Base-by-base conservation (phyloP, 2,113 vertebrate genomes). In the Laterallus jamaicensis region DNA sequence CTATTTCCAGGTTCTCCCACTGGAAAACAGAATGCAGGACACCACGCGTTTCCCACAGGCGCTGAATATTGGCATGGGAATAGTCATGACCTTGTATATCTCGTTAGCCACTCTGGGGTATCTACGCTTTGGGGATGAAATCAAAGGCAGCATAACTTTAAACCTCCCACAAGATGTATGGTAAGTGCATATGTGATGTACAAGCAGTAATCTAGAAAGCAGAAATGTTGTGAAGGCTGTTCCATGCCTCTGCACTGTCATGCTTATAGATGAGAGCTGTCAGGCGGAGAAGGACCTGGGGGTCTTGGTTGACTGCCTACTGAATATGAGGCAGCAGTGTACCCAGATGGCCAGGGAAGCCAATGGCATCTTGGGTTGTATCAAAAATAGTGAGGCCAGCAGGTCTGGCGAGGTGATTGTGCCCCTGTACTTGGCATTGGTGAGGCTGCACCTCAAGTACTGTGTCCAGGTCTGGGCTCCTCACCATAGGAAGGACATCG, bases 1-100 rank as follows among this genome's bases (percentile, higher is more conserved):
- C 28, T 79, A 0, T 82, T 86, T 91, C 66, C 94, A 99, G 99
- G 98, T 99, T 4, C 98, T 99, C n/a, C 99, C 99, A 3, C 67
- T 99, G 87, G 98, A 99, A 94, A 99, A 99, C 92, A 98, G 98
- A 96, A 99, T 99, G 98, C 98, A 96, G 83, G 98, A 99, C 47
- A 94, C 97, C 1, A 93, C 97, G 3, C 98, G 97, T 63, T 99
- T 99, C 54, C 96, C 98, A 4, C 95, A 91, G 84, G 98, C 98
- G 0, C 29, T 99, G 75, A 98, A 98, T 86, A 98, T 99, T 29
- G 98, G 98, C 71, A 99, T 99, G 98, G 98, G 96, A 14, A 96
- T 98, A 49, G 98, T 99, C 68, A 98, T 98, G 58, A 54, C 97
- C 59, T 91, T 99, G 64, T 99, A 99, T 16, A 92, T 99, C 74